These are phyloP conservation scores for Nyctalus aviator DNA, from an alignment of 2,797 vertebrate genomes.

Conservation along the genomic window DNA sequence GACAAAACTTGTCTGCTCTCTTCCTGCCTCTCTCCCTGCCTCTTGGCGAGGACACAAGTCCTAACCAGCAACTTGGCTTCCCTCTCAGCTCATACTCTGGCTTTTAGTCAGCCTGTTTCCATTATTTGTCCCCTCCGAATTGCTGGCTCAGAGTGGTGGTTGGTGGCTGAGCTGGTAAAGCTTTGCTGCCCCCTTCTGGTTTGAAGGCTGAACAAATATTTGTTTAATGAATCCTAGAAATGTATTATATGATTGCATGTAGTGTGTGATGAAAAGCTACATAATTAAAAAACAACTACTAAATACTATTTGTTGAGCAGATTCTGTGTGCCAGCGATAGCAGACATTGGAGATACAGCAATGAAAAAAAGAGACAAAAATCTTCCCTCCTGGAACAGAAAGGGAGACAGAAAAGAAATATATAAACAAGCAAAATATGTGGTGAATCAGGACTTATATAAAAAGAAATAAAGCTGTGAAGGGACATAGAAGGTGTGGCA, in stretches of 20 bases:
- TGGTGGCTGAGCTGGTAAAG: background rate
- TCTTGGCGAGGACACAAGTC: background rate
- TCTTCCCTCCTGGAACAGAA: background rate
- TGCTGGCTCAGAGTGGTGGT: background rate
- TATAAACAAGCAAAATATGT: background rate
- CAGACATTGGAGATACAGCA: background rate
- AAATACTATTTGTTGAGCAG: background rate
- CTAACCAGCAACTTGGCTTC: background rate
- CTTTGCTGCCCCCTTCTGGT: constrained; percentile 77
- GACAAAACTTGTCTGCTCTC: background rate
- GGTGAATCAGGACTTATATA: background rate
- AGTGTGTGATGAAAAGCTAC: background rate
- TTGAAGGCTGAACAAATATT: background rate
- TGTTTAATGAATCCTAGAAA: constrained; percentile 40
- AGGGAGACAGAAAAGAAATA: background rate
- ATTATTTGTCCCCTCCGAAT: background rate
- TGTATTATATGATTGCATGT: background rate
- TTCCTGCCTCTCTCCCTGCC: background rate
- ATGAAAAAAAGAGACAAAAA: background rate
- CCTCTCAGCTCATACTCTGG: background rate
- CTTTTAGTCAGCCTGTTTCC: background rate
- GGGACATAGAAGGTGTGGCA: background rate
- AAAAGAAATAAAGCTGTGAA: background rate
- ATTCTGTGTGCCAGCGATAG: background rate
- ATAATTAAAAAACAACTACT: background rate